Evolutionary conservation across 1,140 invertebrate species (phyloP), one percentile per base, ranked within the genome.

Genomic region (Drosophila fuyamai): DNA sequence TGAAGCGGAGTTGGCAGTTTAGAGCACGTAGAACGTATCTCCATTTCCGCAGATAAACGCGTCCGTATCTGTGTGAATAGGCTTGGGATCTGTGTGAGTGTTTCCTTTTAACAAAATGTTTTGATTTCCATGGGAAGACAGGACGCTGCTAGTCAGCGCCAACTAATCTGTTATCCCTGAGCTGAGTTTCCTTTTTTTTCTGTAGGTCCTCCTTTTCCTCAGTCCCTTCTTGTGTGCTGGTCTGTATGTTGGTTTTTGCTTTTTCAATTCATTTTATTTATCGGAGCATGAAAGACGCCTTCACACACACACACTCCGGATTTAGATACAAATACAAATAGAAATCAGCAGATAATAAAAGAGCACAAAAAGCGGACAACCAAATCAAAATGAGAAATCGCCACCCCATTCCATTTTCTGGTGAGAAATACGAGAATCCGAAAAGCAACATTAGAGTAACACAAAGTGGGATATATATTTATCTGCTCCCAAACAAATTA

Each of bases 201-300:
- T 40, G 47, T 47, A 50, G 27, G 27, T 55, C 10, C 29, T 38
- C 9, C 27, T 13, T 32, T 32, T 8, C 1, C 29, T 32, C 29
- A 32, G 23, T 18, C 51, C 18, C 23, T 13, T 9, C 5, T 48
- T 4, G 32, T 36, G 29, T 48, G 14, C 12, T 10, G 14, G 14
- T 61, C 12, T 57, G 35, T 58, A 23, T 68, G 58, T 70, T 46
- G 46, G 36, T 83, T 76, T 83, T 83, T 83, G 81, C 82, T 77
- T 86, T 86, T 83, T 88, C 84, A 89, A 88, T 89, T 88, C 80
- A 89, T 88, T 89, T 89, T 88, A 89, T 88, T 88, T 88, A 88
- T 88, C 86, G 84, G 82, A 88, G 84, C 84, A 88, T 88, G 79
- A 89, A 88, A 89, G 80, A 74, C 72, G 84, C 62, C 72, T 77